These are phyloP conservation scores for Sebastes nivosus DNA, from an alignment of 2,797 vertebrate species.

Conservation along the genomic window DNA sequence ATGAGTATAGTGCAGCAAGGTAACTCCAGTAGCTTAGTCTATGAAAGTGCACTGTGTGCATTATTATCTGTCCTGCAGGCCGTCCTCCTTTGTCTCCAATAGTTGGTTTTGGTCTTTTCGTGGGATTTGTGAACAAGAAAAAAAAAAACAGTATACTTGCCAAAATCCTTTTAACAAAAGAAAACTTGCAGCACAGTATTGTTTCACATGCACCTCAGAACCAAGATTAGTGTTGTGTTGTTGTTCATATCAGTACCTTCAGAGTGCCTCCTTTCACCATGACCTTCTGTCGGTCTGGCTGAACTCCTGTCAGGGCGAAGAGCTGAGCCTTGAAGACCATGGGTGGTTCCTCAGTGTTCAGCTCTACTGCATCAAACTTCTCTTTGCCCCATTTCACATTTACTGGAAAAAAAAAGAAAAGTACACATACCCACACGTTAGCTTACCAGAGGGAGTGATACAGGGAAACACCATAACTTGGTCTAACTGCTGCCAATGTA, in stretches of 20 bases:
- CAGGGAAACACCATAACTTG: not conserved
- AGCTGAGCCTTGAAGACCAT: slow-evolving; percentile 99
- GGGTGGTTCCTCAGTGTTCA: slow-evolving; percentile 97
- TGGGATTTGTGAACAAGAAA: not conserved
- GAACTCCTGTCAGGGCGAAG: slow-evolving; percentile 96
- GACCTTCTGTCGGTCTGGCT: slow-evolving; percentile 98
- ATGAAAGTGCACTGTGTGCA: too few species aligned
- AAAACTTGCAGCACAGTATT: not conserved
- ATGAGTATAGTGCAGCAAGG: too few species aligned
- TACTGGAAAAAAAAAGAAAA: slow-evolving; percentile 78
- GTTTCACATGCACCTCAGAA: not conserved
- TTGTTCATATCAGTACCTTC: slow-evolving; percentile 84
- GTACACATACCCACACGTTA: not conserved
- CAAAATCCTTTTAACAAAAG: not conserved
- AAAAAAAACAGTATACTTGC: not conserved
- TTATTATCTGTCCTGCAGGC: too few species aligned
- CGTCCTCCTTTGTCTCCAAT: too few species aligned
- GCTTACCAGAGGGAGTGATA: too few species aligned
- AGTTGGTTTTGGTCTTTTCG: not conserved
- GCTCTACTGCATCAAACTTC: slow-evolving; percentile 96
- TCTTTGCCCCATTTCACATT: slow-evolving; percentile 99
- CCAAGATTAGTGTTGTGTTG: not conserved
- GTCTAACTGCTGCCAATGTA: slow-evolving; percentile 13
- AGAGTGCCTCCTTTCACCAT: slow-evolving; percentile 99
- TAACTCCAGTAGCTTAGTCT: too few species aligned